Evolutionary conservation across 2,888 invertebrate genomes (phyloP), one percentile per base, ranked within the genome.

Genomic region (Acronicta psi): DNA sequence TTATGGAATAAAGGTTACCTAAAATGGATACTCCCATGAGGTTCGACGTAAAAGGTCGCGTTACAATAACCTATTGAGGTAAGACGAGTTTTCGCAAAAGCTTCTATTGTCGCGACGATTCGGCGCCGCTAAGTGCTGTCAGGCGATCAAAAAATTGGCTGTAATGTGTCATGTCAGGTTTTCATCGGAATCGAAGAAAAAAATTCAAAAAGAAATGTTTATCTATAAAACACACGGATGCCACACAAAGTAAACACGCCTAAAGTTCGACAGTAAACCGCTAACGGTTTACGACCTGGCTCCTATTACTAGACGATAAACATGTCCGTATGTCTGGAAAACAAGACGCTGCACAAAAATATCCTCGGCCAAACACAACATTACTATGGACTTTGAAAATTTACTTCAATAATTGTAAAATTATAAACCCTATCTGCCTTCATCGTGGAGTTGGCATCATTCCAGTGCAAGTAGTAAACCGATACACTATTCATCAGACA

Each of bases 271-370:
- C 81, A 74, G 78, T 87, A 84, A 86, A 85, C 86, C 78, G 81
- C 77, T 77, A 82, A 79, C 70, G 80, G 79, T 92, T 92, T 88
- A 91, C 89, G 90, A 87, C 75, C 81, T 66, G 69, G 73, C 79
- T 69, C 78, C 81, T 83, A 84, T 84, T 76, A 82, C 84, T 84
- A 84, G 85, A 84, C 87, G 85, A 91, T 91, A 91, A 91, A 91
- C 90, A 91, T 83, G 83, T 84, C 86, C 75, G 80, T 74, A 59
- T 76, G 79, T 78, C 82, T 82, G 84, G 84, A 84, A 85, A 88
- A 83, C 86, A 86, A 82, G 83, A 84, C 74, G 81, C 79, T 59
- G 77, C 83, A 84, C 88, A 81, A 79, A 90, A 90, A 91, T 91
- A 91, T 73, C 83, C 80, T 69, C 79, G 72, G 75, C 77, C 80